Percentiles rank a stretch among this genome's conserved stretches.
Conservation (phyloP, 2,797 vertebrate species). For the Microchirus variegatus region DNA sequence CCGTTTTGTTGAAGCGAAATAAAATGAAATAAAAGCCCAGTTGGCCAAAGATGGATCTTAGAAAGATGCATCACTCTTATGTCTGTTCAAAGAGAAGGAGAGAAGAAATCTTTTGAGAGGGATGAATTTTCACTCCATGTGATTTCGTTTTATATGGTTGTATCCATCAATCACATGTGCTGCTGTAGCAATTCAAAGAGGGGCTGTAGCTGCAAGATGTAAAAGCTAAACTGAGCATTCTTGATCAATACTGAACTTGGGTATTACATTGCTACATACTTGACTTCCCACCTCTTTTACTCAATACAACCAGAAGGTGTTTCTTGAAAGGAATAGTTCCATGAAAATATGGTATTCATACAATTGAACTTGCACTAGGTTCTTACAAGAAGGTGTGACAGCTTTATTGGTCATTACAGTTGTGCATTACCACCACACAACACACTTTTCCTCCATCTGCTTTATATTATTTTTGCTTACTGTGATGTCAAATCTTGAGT, state of each 20-base stretch:
- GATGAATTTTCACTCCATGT: neutral
- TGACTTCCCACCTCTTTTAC: neutral
- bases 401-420: constrained; percentile 2
- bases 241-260: constrained; percentile 1
- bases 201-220: neutral
- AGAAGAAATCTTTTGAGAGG: neutral
- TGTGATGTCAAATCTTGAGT: constrained; percentile 7
- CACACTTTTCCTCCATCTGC: neutral
- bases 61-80: no score
- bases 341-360: neutral
- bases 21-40: no score
- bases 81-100: no score
- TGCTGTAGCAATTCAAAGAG: neutral
- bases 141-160: constrained; percentile 1
- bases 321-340: neutral
- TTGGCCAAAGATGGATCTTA: no score
- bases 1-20: no score
- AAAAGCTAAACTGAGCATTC: constrained; percentile 4
- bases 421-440: neutral
- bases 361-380: neutral
- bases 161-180: neutral
- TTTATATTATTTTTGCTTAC: neutral
- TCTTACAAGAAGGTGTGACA: neutral
- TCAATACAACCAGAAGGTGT: neutral
- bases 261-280: neutral